phyloP scores from a whole-genome alignment of 1,140 invertebrate species.

The Drosophila ambigua region DNA sequence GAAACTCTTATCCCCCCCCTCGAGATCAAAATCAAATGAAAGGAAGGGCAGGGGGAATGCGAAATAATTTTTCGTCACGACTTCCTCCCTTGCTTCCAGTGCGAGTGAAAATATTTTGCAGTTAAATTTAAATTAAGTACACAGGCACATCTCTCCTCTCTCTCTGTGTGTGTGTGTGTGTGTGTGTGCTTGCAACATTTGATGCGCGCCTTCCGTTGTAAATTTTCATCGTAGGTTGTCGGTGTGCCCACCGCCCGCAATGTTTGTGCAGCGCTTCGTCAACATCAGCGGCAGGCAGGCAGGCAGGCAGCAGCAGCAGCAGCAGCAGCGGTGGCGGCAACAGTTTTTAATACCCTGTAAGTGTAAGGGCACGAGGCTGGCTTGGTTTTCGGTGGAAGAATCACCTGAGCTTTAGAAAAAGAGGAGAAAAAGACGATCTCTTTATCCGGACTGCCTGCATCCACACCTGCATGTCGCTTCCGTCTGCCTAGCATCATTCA shows the following conservation, averaged over 20 bases:
- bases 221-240: constrained; percentile 57
- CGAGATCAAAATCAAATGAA: too few species aligned
- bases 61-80: constrained; percentile 34
- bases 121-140: constrained; percentile 81
- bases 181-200: constrained; percentile 75
- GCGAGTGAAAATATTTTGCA: constrained; percentile 77
- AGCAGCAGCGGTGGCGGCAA: constrained; percentile 29
- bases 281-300: too few species aligned
- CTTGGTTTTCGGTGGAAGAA: too few species aligned
- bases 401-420: too few species aligned
- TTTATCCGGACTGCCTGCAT: too few species aligned
- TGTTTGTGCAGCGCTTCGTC: constrained; percentile 47
- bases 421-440: too few species aligned
- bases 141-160: neutral
- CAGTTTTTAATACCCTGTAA: constrained; percentile 37
- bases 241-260: constrained; percentile 56
- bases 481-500: too few species aligned
- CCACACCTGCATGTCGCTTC: too few species aligned
- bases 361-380: too few species aligned
- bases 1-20: neutral
- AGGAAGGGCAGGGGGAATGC: neutral
- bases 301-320: constrained; percentile 12
- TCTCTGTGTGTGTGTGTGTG: constrained; percentile 20
- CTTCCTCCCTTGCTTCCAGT: constrained; percentile 61
- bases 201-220: constrained; percentile 64